phyloP scores from a whole-genome alignment of 2,888 invertebrate species.

The Pasiphila rectangulata region DNA sequence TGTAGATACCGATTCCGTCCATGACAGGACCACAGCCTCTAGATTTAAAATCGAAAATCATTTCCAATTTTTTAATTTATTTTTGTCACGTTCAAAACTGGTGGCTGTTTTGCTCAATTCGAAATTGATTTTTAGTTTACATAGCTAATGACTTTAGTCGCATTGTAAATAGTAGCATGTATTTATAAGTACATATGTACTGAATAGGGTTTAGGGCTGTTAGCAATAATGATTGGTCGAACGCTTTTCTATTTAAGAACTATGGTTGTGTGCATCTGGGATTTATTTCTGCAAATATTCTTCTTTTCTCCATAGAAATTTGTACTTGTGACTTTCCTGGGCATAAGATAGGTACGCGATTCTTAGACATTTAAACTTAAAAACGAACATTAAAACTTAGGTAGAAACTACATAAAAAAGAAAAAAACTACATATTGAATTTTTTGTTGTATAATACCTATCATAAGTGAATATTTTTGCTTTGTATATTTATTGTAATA shows the following conservation, averaged over 20 bases:
- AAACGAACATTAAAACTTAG: too few species aligned
- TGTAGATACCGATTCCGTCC: conserved; percentile 2
- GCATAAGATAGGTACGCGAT: too few species aligned
- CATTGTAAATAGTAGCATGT: conserved; percentile 76
- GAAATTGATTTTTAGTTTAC: conserved; percentile 30
- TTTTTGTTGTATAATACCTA: too few species aligned
- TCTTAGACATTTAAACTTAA: too few species aligned
- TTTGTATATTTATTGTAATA: too few species aligned
- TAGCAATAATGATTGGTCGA: conserved; percentile 76
- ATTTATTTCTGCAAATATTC: too few species aligned
- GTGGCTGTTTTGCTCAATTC: conserved; percentile 28
- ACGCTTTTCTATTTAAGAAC: conserved; percentile 49
- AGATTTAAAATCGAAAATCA: conserved; percentile 22
- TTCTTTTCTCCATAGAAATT: too few species aligned
- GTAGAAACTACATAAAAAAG: too few species aligned
- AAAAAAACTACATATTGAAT: too few species aligned
- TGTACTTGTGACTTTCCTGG: too few species aligned
- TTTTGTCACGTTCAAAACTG: conserved; percentile 13
- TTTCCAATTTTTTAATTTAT: conserved; percentile 20
- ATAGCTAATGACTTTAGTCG: conserved; percentile 70
- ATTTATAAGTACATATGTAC: conserved; percentile 63
- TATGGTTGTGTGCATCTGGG: conserved; percentile 29
- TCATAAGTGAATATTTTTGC: too few species aligned
- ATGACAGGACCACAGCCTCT: conserved; percentile 12
- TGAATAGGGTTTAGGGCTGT: conserved; percentile 68